Percentiles rank a stretch among this genome's conserved stretches.
phyloP scores from a whole-genome alignment of 1,140 invertebrate species.

The Pissodes strobi region DNA sequence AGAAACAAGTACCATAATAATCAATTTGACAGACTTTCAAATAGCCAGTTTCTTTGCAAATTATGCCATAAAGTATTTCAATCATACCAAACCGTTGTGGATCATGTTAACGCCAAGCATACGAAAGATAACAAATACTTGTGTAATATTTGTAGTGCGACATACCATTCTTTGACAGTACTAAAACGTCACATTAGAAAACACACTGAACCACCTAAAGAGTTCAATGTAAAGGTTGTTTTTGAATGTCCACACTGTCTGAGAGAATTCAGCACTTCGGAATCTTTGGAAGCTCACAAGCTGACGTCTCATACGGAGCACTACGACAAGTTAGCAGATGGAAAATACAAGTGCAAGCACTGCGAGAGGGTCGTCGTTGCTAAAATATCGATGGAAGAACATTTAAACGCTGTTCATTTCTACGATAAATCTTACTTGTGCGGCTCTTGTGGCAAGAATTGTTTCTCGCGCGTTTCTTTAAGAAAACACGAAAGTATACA shows the following conservation, averaged over 20 bases:
- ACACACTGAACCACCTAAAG: not conserved
- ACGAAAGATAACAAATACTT: conserved; percentile 10
- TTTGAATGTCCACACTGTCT: conserved; percentile 24
- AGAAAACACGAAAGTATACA: conserved; percentile 17
- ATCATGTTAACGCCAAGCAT: conserved; percentile 27
- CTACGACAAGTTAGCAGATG: conserved; percentile 12
- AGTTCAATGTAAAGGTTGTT: conserved; percentile 3
- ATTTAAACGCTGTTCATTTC: conserved; percentile 18
- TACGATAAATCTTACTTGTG: conserved; percentile 3
- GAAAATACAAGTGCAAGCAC: conserved; percentile 16
- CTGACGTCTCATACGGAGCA: conserved; percentile 23
- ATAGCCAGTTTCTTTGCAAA: conserved; percentile 24
- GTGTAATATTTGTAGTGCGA: conserved; percentile 15
- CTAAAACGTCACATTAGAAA: conserved; percentile 8
- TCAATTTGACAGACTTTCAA: not conserved
- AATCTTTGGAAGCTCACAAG: conserved; percentile 21
- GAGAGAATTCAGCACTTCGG: conserved; percentile 19
- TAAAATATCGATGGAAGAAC: conserved; percentile 10
- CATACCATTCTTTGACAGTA: conserved; percentile 5
- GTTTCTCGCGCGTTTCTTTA: conserved; percentile 1
- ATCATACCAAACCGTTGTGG: conserved; percentile 7
- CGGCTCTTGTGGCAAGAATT: conserved; percentile 14
- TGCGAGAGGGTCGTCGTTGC: conserved; percentile 25
- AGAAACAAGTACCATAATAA: conserved; percentile 25
- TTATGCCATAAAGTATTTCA: conserved; percentile 27